Percentiles rank a stretch among this genome's conserved stretches.
Conservation (phyloP, 1,140 invertebrate species). For the Anastrepha obliqua region DNA sequence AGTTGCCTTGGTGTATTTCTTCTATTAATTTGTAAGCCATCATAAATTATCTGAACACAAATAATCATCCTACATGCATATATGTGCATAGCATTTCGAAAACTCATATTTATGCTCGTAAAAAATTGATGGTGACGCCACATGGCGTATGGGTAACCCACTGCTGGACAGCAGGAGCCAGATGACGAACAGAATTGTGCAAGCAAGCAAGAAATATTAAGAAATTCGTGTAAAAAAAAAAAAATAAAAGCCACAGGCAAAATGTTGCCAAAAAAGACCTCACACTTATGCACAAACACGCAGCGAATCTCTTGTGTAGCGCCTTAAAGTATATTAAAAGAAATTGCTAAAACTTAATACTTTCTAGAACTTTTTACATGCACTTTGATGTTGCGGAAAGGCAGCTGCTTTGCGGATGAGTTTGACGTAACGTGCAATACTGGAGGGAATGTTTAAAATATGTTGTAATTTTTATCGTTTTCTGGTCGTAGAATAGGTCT, state of each 20-base stretch:
- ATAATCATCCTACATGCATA: neutral
- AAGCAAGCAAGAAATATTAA: constrained; percentile 12
- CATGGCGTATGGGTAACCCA: neutral
- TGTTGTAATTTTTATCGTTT: neutral
- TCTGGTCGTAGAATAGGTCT: neutral
- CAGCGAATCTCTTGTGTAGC: neutral
- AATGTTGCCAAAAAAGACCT: neutral
- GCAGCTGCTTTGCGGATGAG: neutral
- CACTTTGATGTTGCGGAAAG: neutral
- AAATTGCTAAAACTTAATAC: neutral
- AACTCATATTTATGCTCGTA: neutral
- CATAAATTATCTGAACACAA: constrained; percentile 13
- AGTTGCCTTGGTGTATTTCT: constrained; percentile 10
- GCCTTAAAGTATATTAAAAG: constrained; percentile 8
- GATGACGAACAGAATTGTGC: neutral
- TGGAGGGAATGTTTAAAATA: neutral
- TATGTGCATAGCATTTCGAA: no score
- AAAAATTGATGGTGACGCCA: neutral
- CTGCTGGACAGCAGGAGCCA: neutral
- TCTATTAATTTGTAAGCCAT: constrained; percentile 33
- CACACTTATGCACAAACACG: neutral
- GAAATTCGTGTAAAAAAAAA: constrained; percentile 27
- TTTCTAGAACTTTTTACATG: neutral
- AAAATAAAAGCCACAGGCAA: neutral
- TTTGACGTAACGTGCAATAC: constrained; percentile 8